Base-by-base conservation (phyloP, 1,140 invertebrate species). In the Euschistus heros region DNA sequence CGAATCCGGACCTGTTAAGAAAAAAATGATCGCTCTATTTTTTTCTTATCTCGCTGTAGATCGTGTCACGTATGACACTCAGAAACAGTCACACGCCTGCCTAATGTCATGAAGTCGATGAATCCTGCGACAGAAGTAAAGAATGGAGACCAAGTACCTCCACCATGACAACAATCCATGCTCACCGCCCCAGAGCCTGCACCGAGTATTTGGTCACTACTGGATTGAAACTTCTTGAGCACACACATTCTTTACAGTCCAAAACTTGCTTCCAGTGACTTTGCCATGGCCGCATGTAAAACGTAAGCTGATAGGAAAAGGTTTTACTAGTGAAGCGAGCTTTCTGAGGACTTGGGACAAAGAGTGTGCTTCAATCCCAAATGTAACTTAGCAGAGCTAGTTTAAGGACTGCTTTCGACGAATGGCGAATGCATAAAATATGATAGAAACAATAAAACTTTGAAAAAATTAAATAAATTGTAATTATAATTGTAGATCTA, bases 21-120 rank as follows among this genome's bases (percentile, higher is more conserved):
- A 55, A 55, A 55, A 55, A 55, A n/a, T 55, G n/a, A 24, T 55
- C 20, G 22, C 20, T 55, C 6, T 55, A 55, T 55, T 55, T 55
- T 55, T 14, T 7, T 22, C 4, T 4, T 20, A 22, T 5, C n/a
- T 4, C 4, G 20, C 20, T 22, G n/a, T 55, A 55, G 20, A 55
- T 6, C 22, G 20, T 55, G n/a, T 55, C 13, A 24, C 4, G 6
- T 55, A 4, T 3, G n/a, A 22, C 52, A 22, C 52, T 10, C 22
- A 24, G 52, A 55, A 55, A 52, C 47, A 44, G 42, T 52, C n/a
- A 52, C 47, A 52, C n/a, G 52, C 4, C 52, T 22, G 52, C 20
- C 52, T 22, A 55, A 55, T 2, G 4, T 55, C 20, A 8, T 30
- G 8, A 8, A 30, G 30, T 30, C 52, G 2, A 24, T 20, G 22